A percentile compares a stretch with the other conserved stretches of the same genome.
Conservation (phyloP, 2,797 vertebrate species). For the Molossus molossus region DNA sequence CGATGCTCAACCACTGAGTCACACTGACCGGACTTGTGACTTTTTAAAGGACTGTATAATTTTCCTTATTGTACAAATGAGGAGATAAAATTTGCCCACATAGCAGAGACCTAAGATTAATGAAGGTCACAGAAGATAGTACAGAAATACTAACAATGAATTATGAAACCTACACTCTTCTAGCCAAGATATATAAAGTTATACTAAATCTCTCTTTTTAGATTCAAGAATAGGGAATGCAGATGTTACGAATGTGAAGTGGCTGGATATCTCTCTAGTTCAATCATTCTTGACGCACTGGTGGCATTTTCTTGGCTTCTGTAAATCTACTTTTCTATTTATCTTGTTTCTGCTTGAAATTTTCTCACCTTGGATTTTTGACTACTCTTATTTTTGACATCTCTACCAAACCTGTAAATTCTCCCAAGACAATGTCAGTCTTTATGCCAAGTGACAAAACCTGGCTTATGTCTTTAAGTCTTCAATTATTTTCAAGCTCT, state of each 20-base stretch:
- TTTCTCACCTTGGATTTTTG: slow-evolving; percentile 24
- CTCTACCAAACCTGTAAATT: background rate
- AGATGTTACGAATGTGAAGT: background rate
- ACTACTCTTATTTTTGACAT: background rate
- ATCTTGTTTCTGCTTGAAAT: background rate
- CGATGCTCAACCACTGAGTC: too few relatives aligned
- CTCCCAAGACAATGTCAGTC: slow-evolving; percentile 17
- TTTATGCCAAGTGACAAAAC: background rate
- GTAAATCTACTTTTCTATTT: slow-evolving; percentile 35
- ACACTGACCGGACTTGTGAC: too few relatives aligned
- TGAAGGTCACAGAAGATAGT: background rate
- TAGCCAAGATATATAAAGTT: background rate
- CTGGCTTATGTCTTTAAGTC: background rate
- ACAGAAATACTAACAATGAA: background rate
- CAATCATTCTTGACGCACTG: background rate
- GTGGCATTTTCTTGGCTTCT: slow-evolving; percentile 4
- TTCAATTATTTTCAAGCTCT: background rate
- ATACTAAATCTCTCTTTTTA: background rate
- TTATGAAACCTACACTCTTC: background rate
- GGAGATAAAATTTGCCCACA: slow-evolving; percentile 3
- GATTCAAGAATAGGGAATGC: background rate
- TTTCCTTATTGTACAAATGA: slow-evolving; percentile 2
- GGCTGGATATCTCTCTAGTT: slow-evolving; percentile 13
- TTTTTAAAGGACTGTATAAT: background rate
- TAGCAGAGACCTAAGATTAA: background rate